Base-by-base conservation (phyloP, 2,797 vertebrate species). In the Salmo trutta region DNA sequence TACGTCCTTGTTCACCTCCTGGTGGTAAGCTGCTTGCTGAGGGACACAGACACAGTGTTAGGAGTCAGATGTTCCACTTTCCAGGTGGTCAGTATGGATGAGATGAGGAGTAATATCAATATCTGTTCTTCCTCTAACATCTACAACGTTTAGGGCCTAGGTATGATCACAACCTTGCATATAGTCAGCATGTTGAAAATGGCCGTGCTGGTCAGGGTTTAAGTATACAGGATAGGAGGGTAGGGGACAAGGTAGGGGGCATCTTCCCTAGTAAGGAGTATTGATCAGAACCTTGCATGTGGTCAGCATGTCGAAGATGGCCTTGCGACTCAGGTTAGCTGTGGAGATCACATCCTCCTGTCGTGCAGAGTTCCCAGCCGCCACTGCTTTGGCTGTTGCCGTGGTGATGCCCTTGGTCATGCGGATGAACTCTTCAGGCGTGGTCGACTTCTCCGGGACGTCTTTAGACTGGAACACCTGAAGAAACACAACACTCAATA, bases 321-420 rank as follows among this genome's bases (percentile, higher is more conserved):
- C 98, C 88, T 99, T 99, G 90, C 98, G 96, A 91, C 98, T 99
- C 83, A 99, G 93, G 87, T 99, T 99, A 67, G 98, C 98, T 0
- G 97, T 99, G 21, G 97, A 95, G 73, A 99, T 98, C 89, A 98
- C 96, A 10, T 99, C 98, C 72, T 99, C 98, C 90, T 99, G 98
- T 65, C 97, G 94, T 70, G 95, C 97, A 0, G 98, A 99, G 93
- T 99, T 99, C 65, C 98, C 98, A 0, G 98, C 97, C 47, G 98
- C 98, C 78, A 99, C 98, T 0, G 98, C 98, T 94, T 98, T 99
- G 86, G 97, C 97, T 0, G 98, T 99, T 81, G 98, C 98, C 89
- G 95, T 97, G 87, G 98, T 99, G 94, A 99, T 99, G 79, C 98
- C 97, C 91, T 99, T 99, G 0, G 97, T 99, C 98, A 99, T 98